Evolutionary conservation across 2,113 vertebrate species (phyloP), one percentile per base, ranked within the genome.

Genomic region (Dicerorhinus sumatrensis): DNA sequence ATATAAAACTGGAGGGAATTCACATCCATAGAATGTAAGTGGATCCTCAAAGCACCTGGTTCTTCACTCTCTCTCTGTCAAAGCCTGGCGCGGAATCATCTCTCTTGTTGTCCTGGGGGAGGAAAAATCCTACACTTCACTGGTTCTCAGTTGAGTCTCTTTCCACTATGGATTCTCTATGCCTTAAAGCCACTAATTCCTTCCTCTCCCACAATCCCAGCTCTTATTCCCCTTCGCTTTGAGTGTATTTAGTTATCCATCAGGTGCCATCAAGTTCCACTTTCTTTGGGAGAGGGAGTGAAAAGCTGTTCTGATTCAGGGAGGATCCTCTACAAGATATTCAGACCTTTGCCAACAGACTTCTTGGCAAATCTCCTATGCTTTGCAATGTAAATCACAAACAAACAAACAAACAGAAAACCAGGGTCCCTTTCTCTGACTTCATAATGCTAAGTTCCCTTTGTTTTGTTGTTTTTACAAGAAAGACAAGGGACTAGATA

Each of bases 1-100:
- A 87, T 88, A 54, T 86, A 89, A 88, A 94, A 82, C 33, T 21
- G 42, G 65, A 89, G 36, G 33, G 7, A 95, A 93, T 94, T 80
- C 31, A 85, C 33, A 80, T 65, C 42, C 8, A 72, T 67, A 63
- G 58, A 87, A 77, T 65, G 6, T 62, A 88, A 95, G 63, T n/a
- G 20, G 25, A 16, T 75, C 51, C 87, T 89, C 72, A 73, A 60
- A 90, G 39, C n/a, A 76, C 63, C 54, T 70, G 75, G 29, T 88
- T 91, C 51, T 54, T 83, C 75, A 39, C 17, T 72, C 14, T 91
- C 48, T 91, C n/a, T 89, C 54, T 42, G 42, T 94, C 62, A 91
- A 88, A 96, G 25, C 54, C 58, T 69, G 27, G n/a, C 42, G 0
- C n/a, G 25, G 82, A 91, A 91, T 67, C 56, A 42, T 58, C 51